Base-by-base conservation (phyloP, 2,797 vertebrate genomes). In the Ceyx erithaca region DNA sequence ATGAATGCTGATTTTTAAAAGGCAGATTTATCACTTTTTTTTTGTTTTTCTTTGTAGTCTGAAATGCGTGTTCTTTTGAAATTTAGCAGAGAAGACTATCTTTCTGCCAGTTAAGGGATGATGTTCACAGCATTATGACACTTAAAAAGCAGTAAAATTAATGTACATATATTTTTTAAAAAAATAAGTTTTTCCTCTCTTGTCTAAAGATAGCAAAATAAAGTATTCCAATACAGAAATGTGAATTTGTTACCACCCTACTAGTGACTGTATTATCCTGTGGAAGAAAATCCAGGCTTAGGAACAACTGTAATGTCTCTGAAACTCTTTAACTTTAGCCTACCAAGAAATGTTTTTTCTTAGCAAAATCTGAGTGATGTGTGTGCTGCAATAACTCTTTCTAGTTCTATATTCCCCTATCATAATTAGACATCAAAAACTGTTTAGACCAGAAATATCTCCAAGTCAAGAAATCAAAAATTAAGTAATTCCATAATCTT, bases 361-460 rank as follows among this genome's bases (percentile, higher is more conserved):
- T 82, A 62, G 37, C 33, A 77, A 84, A 91, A 59, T 70, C 30
- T 86, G 69, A 83, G 55, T 59, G 16, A 79, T 55, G 7, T 77
- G 33, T 40, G 16, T 72, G 25, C 71, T 72, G 25, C 28, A 81
- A 48, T 52, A 71, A 68, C 23, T 88, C 90, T 70, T 67, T 62
- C 14, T 71, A 41, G 28, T 59, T 15, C 33, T 89, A 3, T 61
- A 51, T 89, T 93, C 61, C 10, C 26, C 7, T 67, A 48, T 90
- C 61, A 77, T 87, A 92, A 90, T 80, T 90, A 87, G 76, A 57
- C 64, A 80, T 87, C n/a, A 89, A 90, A 79, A 92, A 80, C 63
- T 78, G 17, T 94, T 93, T 88, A 73, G 49, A 69, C 22, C 46
- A 90, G 66, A 82, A 89, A 75, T 85, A 19, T 92, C 12, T 81